These are phyloP conservation scores for Archivesica marissinica DNA, from an alignment of 1,140 invertebrate genomes.

Conservation along the genomic window DNA sequence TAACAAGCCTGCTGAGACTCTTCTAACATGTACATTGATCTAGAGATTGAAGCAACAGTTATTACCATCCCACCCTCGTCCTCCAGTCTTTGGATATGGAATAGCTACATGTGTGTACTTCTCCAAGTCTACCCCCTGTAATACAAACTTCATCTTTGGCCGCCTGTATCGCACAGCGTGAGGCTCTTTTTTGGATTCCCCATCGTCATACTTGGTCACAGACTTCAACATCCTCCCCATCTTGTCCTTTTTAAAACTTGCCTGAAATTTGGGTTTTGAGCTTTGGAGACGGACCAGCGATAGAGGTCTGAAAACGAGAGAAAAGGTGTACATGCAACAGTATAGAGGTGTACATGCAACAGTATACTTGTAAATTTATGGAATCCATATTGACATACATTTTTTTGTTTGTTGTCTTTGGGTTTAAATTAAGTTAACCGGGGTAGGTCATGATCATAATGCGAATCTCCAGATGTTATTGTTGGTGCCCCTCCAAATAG, in stretches of 20 bases:
- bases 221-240: background rate
- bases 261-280: background rate
- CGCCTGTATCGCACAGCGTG: background rate
- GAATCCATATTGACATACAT: too few species aligned
- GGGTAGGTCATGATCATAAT: too few species aligned
- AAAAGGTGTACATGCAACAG: background rate
- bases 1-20: too few species aligned
- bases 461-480: too few species aligned
- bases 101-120: constrained; percentile 76
- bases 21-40: too few species aligned
- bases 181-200: background rate
- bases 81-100: constrained; percentile 74
- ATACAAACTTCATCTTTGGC: constrained; percentile 67
- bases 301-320: background rate
- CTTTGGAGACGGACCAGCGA: background rate
- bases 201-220: background rate
- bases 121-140: constrained; percentile 69
- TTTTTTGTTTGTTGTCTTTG: too few species aligned
- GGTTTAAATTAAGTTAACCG: too few species aligned
- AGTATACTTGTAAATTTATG: too few species aligned
- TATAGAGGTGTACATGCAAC: too few species aligned
- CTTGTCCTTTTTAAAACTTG: background rate
- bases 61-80: constrained; percentile 77
- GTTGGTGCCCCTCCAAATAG: too few species aligned
- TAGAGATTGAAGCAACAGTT: background rate